A percentile compares a stretch with the other conserved stretches of the same genome.
Conservation (phyloP, 2,888 invertebrate genomes). For the Aethes cnicana region DNA sequence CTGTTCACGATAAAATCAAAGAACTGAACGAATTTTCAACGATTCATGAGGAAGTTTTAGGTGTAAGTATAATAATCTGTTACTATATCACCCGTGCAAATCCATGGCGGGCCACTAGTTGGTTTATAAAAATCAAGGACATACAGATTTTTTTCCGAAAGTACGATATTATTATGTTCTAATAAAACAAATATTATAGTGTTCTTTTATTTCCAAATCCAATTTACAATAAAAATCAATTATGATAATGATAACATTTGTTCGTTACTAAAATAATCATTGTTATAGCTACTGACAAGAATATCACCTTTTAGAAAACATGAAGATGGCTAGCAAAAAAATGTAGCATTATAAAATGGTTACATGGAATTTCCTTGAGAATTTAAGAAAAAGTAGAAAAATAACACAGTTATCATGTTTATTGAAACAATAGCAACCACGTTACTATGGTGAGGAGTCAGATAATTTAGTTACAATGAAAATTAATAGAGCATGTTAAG, state of each 20-base stretch:
- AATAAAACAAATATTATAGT: slow-evolving; percentile 29
- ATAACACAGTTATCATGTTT: slow-evolving; percentile 46
- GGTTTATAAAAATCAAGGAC: too few species aligned
- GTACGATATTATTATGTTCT: neutral
- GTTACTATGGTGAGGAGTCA: slow-evolving; percentile 31
- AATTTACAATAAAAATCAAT: slow-evolving; percentile 73
- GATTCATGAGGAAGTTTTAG: too few species aligned
- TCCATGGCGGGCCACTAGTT: too few species aligned
- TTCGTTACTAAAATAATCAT: slow-evolving; percentile 61
- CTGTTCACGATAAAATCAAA: too few species aligned
- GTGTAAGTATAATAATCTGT: too few species aligned
- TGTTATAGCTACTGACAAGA: slow-evolving; percentile 79
- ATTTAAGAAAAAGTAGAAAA: slow-evolving; percentile 46
- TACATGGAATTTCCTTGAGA: neutral
- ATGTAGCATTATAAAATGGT: slow-evolving; percentile 45
- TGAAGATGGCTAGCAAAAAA: slow-evolving; percentile 72
- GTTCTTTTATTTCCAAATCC: slow-evolving; percentile 70
- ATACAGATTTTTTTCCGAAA: too few species aligned
- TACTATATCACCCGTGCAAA: too few species aligned
- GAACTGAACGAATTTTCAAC: too few species aligned
- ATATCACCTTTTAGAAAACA: slow-evolving; percentile 78
- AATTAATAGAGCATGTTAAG: too few species aligned
- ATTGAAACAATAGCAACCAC: slow-evolving; percentile 46
- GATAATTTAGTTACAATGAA: too few species aligned
- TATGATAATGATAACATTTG: slow-evolving; percentile 64